Conservation (phyloP, 1,140 invertebrate genomes). For the Ceratina japonica region DNA sequence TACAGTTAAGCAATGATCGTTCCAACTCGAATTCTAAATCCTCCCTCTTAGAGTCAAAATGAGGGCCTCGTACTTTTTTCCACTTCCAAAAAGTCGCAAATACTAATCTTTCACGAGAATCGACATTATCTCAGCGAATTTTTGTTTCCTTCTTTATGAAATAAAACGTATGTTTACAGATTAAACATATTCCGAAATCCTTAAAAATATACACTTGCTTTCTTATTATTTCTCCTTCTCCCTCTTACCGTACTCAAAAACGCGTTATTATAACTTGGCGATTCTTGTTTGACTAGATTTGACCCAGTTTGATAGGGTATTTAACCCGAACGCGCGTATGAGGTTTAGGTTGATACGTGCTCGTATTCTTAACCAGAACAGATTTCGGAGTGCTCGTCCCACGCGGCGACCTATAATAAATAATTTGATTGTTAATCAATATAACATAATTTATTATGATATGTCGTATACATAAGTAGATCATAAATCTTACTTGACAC, state of each 20-base stretch:
- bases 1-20: slow-evolving; percentile 50
- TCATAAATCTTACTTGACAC: slow-evolving; percentile 85
- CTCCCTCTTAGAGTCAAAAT: background rate
- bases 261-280: slow-evolving; percentile 49
- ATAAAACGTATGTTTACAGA: slow-evolving; percentile 50
- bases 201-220: slow-evolving; percentile 60
- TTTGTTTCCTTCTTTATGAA: slow-evolving; percentile 10
- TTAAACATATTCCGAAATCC: slow-evolving; percentile 51
- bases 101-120: slow-evolving; percentile 8
- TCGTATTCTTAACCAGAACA: slow-evolving; percentile 39
- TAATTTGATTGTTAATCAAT: slow-evolving; percentile 5
- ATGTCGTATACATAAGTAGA: slow-evolving; percentile 11
- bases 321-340: slow-evolving; percentile 41
- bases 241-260: slow-evolving; percentile 33
- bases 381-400: slow-evolving; percentile 92
- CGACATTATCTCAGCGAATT: background rate
- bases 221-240: slow-evolving; percentile 17
- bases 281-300: slow-evolving; percentile 77
- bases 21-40: slow-evolving; percentile 20
- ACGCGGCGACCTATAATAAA: slow-evolving; percentile 85
- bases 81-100: background rate
- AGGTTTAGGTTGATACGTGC: slow-evolving; percentile 27
- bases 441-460: slow-evolving; percentile 31
- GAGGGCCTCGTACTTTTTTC: background rate
- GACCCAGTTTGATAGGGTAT: slow-evolving; percentile 60